Conservation (phyloP, 2,797 vertebrate species). For the Bradypodion pumilum region DNA sequence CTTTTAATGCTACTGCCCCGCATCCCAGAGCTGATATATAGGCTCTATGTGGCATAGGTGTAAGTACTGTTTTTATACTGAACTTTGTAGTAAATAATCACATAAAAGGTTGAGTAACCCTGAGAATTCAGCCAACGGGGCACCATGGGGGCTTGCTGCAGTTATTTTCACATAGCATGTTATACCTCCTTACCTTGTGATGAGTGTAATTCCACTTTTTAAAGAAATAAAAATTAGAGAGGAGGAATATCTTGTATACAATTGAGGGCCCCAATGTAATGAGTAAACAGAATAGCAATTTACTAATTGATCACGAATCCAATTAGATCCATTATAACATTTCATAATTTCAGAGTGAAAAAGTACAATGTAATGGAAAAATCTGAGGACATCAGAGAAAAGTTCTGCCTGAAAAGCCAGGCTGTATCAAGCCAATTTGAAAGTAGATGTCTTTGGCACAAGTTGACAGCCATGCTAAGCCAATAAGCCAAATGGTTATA, state of each 20-base stretch:
- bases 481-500: too few species aligned
- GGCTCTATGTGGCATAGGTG: conserved; percentile 62
- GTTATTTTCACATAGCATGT: conserved; percentile 59
- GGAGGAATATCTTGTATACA: too few species aligned
- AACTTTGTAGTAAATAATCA: conserved; percentile 73
- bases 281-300: too few species aligned
- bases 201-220: conserved; percentile 42
- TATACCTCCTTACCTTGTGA: conserved; percentile 59
- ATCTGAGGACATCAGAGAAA: not conserved
- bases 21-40: conserved; percentile 72
- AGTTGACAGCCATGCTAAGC: not conserved
- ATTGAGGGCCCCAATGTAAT: too few species aligned
- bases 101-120: conserved; percentile 65
- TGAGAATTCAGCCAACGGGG: conserved; percentile 61
- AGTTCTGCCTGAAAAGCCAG: not conserved
- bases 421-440: not conserved
- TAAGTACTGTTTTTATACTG: conserved; percentile 70
- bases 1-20: conserved; percentile 68
- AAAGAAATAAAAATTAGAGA: not conserved
- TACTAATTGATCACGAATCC: too few species aligned
- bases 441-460: not conserved
- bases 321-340: not conserved
- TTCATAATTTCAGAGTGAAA: not conserved
- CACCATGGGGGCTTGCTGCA: conserved; percentile 51
- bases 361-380: not conserved